Conservation (phyloP, 2,113 vertebrate genomes). For the Rostratula benghalensis region DNA sequence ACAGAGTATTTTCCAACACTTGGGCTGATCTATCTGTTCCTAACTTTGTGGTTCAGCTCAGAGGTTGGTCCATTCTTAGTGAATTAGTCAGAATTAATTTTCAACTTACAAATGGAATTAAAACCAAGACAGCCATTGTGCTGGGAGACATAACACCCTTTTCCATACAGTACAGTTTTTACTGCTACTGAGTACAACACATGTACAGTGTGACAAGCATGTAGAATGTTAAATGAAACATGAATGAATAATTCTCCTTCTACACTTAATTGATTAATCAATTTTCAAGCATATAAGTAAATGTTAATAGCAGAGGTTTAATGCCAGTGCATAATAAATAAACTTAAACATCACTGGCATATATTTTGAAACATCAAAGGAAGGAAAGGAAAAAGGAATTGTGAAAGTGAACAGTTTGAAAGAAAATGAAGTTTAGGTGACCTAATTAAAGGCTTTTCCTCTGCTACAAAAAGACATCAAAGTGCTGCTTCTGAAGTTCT, state of each 20-base stretch:
- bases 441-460: conserved; percentile 68
- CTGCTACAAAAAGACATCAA: conserved; percentile 62
- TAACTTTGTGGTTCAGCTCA: background rate
- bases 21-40: background rate
- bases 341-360: conserved; percentile 71
- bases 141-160: background rate
- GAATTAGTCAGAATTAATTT: conserved; percentile 19
- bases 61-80: background rate
- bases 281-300: conserved; percentile 72
- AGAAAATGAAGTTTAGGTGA: conserved; percentile 70
- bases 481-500: conserved; percentile 63
- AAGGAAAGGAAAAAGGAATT: conserved; percentile 60
- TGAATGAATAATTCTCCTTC: conserved; percentile 65
- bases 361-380: conserved; percentile 73
- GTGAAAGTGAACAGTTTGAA: conserved; percentile 61
- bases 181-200: background rate
- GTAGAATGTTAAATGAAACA: conserved; percentile 69
- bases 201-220: background rate
- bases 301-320: conserved; percentile 77
- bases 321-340: conserved; percentile 76
- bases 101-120: background rate
- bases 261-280: conserved; percentile 75
- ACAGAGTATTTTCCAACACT: background rate
- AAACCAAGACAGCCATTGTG: background rate
- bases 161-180: conserved; percentile 3